Evolutionary conservation across 2,888 invertebrate genomes (phyloP).

Genomic region (Ischnura elegans): DNA sequence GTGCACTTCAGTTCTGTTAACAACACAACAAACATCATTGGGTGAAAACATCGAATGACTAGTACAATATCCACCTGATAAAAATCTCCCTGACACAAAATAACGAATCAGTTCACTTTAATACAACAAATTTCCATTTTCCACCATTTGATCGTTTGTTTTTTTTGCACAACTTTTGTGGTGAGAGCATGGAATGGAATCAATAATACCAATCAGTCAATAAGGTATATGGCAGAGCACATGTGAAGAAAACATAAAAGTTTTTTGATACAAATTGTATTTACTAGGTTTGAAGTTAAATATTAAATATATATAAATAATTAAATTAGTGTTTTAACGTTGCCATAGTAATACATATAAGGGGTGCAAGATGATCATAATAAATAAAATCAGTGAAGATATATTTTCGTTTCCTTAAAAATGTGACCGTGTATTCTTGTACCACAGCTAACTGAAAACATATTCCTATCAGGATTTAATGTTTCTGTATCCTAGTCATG

Average conservation of each 20-base stretch:
- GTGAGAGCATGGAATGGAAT: background rate
- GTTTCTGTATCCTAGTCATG: conserved; percentile 29
- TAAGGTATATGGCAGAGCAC: background rate
- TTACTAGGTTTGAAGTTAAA: background rate
- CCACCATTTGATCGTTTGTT: background rate
- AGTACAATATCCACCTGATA: conserved; percentile 42
- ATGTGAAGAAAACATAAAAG: background rate
- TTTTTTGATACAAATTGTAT: too few species aligned
- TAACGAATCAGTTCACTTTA: conserved; percentile 18
- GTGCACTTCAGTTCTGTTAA: conserved; percentile 16
- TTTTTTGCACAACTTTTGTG: background rate
- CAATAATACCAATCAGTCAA: background rate
- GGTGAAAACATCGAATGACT: conserved; percentile 23
- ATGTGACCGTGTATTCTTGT: conserved; percentile 7
- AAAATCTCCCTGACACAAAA: conserved; percentile 49
- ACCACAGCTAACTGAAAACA: conserved; percentile 41
- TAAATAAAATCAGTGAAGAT: background rate
- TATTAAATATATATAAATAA: too few species aligned
- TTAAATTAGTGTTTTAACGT: background rate
- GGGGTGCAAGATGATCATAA: background rate
- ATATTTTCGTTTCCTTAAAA: background rate
- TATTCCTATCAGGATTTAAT: conserved; percentile 43
- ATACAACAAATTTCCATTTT: conserved; percentile 15
- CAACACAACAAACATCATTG: conserved; percentile 45
- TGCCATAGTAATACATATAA: background rate